phyloP scores from a whole-genome alignment of 2,888 invertebrate genomes.

The Julus scandinavius region DNA sequence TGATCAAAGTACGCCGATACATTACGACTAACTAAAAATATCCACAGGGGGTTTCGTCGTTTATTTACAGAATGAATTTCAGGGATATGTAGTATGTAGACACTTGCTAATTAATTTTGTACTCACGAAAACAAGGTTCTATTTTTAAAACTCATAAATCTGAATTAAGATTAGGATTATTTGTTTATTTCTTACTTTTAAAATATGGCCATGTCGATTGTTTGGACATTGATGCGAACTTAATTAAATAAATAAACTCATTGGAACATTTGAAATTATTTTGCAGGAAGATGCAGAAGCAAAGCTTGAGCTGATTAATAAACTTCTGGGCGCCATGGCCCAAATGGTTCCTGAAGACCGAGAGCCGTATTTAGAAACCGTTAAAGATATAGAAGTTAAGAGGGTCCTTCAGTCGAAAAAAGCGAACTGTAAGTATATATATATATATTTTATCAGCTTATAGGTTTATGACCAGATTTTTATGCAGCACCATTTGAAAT shows the following conservation, averaged over 20 bases:
- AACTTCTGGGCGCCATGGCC: not conserved
- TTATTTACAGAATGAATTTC: too few relatives aligned
- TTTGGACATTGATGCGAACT: not conserved
- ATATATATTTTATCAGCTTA: not conserved
- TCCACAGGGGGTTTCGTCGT: too few relatives aligned
- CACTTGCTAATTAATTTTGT: too few relatives aligned
- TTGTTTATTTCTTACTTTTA: too few relatives aligned
- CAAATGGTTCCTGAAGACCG: not conserved
- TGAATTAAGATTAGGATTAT: not conserved
- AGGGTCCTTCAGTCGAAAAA: not conserved
- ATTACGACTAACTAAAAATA: too few relatives aligned
- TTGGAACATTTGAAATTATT: not conserved
- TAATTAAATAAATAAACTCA: not conserved
- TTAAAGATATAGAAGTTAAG: not conserved
- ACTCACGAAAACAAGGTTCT: too few relatives aligned
- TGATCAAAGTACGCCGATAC: too few relatives aligned
- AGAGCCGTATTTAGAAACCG: not conserved
- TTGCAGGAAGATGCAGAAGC: slow-evolving; percentile 3
- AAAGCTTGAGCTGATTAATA: not conserved
- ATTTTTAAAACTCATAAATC: too few relatives aligned
- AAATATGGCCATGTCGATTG: not conserved
- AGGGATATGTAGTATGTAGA: too few relatives aligned
- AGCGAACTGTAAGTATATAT: not conserved
- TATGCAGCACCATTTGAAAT: not conserved
- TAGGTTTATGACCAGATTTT: not conserved